Percentiles rank a stretch among this genome's conserved stretches.
Conservation (phyloP, 1,140 invertebrate genomes). For the Dendroctonus valens region DNA sequence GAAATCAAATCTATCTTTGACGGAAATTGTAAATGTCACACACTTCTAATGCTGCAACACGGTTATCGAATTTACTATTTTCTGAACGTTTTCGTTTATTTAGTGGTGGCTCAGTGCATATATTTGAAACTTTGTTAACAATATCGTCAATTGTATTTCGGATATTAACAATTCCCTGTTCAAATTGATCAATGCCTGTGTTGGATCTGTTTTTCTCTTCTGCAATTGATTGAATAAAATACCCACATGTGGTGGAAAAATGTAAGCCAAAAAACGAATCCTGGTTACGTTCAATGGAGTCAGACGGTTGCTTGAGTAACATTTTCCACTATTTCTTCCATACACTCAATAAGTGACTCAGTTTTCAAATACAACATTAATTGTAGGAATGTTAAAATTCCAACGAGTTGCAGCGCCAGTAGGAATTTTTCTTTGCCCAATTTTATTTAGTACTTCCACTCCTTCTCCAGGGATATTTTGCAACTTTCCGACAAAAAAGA, state of each 20-base stretch:
- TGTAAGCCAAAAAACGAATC: conserved; percentile 36
- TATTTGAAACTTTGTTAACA: no score
- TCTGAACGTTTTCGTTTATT: no score
- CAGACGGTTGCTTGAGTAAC: no score
- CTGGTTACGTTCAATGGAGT: no score
- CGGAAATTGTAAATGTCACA: conserved; percentile 34
- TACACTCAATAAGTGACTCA: no score
- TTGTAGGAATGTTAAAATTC: conserved; percentile 15
- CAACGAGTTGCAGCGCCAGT: conserved; percentile 1
- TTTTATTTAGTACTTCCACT: conserved; percentile 22
- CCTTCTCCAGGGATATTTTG: conserved; percentile 24
- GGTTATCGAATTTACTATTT: no score
- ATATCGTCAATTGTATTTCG: no score
- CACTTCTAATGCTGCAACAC: conserved; percentile 34
- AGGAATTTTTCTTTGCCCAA: conserved; percentile 13
- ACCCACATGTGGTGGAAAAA: conserved; percentile 35
- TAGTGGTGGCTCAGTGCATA: no score
- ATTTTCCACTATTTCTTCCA: no score
- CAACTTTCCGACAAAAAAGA: conserved; percentile 39
- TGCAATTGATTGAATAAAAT: conserved; percentile 36
- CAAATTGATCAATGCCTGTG: conserved; percentile 5
- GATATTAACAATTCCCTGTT: no score
- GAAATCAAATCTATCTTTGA: conserved; percentile 33
- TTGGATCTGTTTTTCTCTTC: conserved; percentile 21
- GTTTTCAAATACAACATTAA: no score